A percentile compares a stretch with the other conserved stretches of the same genome.
Conservation (phyloP, 2,888 invertebrate species). For the Polietes domitor region DNA sequence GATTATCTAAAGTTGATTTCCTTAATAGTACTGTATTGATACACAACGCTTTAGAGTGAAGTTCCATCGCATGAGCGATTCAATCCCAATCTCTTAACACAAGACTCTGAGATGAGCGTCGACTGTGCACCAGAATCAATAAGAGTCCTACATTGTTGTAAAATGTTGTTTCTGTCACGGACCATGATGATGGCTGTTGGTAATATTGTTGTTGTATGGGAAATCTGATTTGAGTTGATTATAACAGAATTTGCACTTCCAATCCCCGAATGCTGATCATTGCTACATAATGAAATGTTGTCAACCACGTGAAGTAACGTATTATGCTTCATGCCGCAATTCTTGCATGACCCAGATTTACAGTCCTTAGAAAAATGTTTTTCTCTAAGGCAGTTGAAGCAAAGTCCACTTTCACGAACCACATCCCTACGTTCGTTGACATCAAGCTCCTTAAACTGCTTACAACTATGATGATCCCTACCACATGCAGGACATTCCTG, state of each 20-base stretch:
- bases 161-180: constrained; percentile 5
- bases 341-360: constrained; percentile 40
- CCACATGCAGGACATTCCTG: constrained; percentile 34
- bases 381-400: constrained; percentile 53
- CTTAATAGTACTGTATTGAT: too few relatives aligned
- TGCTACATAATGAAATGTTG: background rate
- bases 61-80: constrained; percentile 24
- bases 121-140: constrained; percentile 55
- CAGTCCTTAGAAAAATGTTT: constrained; percentile 49
- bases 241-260: too few relatives aligned
- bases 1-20: too few relatives aligned
- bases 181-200: constrained; percentile 53
- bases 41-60: constrained; percentile 40
- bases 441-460: constrained; percentile 20
- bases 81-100: constrained; percentile 37
- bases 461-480: constrained; percentile 46
- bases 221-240: constrained; percentile 11
- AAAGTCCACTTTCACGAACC: constrained; percentile 25
- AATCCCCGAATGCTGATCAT: background rate
- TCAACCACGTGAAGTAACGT: constrained; percentile 40
- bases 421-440: constrained; percentile 31
- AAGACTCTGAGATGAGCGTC: constrained; percentile 45
- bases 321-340: constrained; percentile 50
- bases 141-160: constrained; percentile 52
- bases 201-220: background rate